These are phyloP conservation scores for Poeciliopsis prolifica DNA, from an alignment of 2,113 vertebrate genomes.

Conservation along the genomic window DNA sequence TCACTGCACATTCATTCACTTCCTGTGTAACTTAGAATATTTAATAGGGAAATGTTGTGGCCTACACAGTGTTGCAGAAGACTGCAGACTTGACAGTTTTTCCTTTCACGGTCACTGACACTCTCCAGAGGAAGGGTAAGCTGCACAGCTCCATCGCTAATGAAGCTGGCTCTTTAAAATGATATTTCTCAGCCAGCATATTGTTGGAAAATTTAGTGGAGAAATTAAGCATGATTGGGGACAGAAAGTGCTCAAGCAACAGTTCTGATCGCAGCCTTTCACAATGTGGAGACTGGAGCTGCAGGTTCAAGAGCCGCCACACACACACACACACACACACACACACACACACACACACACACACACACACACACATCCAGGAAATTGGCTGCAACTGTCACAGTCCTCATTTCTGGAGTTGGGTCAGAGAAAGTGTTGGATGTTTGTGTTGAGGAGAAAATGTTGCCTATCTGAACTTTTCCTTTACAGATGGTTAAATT, in stretches of 20 bases:
- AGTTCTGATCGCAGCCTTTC: not conserved
- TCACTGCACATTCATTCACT: too few relatives aligned
- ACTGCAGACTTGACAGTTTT: not conserved
- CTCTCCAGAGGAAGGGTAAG: not conserved
- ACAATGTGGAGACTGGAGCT: not conserved
- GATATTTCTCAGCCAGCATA: not conserved
- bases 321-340: not conserved
- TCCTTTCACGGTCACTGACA: not conserved
- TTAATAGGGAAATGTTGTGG: not conserved
- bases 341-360: not conserved
- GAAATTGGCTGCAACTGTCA: not conserved
- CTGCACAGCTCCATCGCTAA: not conserved
- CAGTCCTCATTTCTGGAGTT: not conserved
- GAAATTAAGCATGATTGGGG: not conserved
- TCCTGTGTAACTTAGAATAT: not conserved
- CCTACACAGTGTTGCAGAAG: not conserved
- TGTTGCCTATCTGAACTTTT: not conserved
- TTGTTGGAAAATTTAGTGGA: not conserved
- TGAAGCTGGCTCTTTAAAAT: not conserved
- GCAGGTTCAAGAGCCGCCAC: not conserved
- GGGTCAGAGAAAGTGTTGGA: not conserved
- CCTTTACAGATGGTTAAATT: not conserved
- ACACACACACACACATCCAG: not conserved
- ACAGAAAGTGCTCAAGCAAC: not conserved
- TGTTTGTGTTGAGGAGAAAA: not conserved